Evolutionary conservation across 2,113 vertebrate species (phyloP).

Genomic region (Connochaetes taurinus): DNA sequence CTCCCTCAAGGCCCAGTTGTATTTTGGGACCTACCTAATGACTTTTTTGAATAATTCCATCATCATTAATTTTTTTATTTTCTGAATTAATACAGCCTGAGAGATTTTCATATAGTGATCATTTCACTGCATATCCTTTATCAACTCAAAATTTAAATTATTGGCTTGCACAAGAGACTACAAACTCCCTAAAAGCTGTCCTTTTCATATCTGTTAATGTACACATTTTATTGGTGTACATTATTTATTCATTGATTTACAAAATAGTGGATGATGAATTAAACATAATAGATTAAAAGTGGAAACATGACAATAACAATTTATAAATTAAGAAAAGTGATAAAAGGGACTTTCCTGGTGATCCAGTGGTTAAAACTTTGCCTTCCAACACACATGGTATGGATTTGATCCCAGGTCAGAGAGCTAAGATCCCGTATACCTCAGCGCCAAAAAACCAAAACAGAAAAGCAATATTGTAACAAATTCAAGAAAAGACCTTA

Average conservation of each 20-base stretch:
- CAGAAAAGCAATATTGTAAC: not conserved
- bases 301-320: not conserved
- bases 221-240: not conserved
- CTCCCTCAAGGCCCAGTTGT: not conserved
- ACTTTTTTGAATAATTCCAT: not conserved
- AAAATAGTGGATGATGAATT: not conserved
- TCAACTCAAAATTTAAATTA: not conserved
- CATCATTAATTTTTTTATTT: not conserved
- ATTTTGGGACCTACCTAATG: not conserved
- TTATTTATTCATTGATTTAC: not conserved
- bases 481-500: not conserved
- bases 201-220: not conserved
- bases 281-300: not conserved
- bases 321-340: not conserved
- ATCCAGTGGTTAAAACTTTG: not conserved
- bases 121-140: not conserved
- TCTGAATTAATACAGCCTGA: not conserved
- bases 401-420: not conserved
- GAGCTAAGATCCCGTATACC: not conserved
- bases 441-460: not conserved
- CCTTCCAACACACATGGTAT: not conserved
- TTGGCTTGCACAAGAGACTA: not conserved
- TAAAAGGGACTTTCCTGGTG: not conserved
- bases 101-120: not conserved
- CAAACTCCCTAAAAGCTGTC: not conserved